Conservation (phyloP, 2,113 vertebrate species). For the Corythoichthys haematopterus region DNA sequence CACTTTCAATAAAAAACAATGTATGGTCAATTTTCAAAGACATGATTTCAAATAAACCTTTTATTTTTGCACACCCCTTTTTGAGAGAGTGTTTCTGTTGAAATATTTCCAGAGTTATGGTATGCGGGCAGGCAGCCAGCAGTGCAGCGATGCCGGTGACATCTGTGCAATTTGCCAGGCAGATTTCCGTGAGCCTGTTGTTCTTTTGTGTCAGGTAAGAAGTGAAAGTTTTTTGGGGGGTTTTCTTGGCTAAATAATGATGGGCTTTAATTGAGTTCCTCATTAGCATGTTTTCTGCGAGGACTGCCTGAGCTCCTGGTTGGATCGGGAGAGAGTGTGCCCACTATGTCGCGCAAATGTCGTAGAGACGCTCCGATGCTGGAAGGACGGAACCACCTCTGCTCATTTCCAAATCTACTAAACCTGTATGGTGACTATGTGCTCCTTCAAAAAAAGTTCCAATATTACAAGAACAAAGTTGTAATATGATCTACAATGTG, state of each 20-base stretch:
- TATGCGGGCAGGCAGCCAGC: conserved; percentile 87
- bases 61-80: not conserved
- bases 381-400: conserved; percentile 96
- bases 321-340: conserved; percentile 90
- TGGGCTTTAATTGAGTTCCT: not conserved
- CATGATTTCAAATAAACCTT: too few relatives aligned
- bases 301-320: conserved; percentile 94
- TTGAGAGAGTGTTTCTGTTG: not conserved
- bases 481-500: not conserved
- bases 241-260: conserved; percentile 15
- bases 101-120: conserved; percentile 79
- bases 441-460: not conserved
- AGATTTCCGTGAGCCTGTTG: conserved; percentile 89
- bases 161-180: conserved; percentile 95
- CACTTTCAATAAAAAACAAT: not conserved
- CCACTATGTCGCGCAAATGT: conserved; percentile 87
- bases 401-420: conserved; percentile 96
- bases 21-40: too few relatives aligned
- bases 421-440: not conserved
- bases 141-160: conserved; percentile 90
- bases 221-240: too few relatives aligned
- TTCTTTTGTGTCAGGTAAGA: conserved; percentile 89
- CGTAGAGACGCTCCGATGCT: conserved; percentile 86
- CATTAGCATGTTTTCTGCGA: conserved; percentile 94
- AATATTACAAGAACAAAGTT: not conserved